Evolutionary conservation across 1,140 invertebrate genomes (phyloP).

Genomic region (Bombus consobrinus): DNA sequence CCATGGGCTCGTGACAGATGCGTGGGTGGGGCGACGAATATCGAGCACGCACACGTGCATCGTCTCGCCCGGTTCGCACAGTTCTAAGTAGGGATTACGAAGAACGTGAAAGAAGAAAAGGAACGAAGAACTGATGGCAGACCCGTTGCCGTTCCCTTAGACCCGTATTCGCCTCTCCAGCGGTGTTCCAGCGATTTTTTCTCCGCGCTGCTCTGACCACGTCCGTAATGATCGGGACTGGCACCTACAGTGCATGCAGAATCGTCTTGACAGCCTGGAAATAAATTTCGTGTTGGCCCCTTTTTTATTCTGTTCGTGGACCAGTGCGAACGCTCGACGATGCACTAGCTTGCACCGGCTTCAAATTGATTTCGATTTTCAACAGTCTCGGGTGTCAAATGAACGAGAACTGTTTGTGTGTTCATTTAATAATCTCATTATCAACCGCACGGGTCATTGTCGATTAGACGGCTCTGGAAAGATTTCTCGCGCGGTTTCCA

Average conservation of each 20-base stretch:
- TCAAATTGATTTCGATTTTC: constrained; percentile 28
- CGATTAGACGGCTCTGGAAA: neutral
- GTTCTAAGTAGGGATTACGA: constrained; percentile 38
- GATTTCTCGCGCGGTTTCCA: neutral
- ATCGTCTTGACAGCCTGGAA: constrained; percentile 68
- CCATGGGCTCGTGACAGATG: constrained; percentile 37
- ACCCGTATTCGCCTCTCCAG: neutral
- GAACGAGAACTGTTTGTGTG: neutral
- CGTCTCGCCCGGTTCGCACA: constrained; percentile 47
- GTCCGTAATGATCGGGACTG: constrained; percentile 62
- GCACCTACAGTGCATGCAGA: constrained; percentile 69
- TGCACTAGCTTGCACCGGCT: neutral
- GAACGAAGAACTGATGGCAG: constrained; percentile 13
- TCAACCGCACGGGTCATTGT: neutral
- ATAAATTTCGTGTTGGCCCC: constrained; percentile 66
- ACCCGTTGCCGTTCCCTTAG: constrained; percentile 20
- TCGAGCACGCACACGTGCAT: constrained; percentile 71
- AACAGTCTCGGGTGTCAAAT: neutral
- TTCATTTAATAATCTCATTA: constrained; percentile 4
- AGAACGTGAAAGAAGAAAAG: neutral
- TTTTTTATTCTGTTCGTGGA: constrained; percentile 2
- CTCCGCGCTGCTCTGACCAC: constrained; percentile 22
- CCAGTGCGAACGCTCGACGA: neutral
- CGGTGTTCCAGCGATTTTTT: constrained; percentile 45
- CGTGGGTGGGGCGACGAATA: constrained; percentile 60